Evolutionary conservation across 2,888 invertebrate species (phyloP).

Genomic region (Penaeus monodon): DNA sequence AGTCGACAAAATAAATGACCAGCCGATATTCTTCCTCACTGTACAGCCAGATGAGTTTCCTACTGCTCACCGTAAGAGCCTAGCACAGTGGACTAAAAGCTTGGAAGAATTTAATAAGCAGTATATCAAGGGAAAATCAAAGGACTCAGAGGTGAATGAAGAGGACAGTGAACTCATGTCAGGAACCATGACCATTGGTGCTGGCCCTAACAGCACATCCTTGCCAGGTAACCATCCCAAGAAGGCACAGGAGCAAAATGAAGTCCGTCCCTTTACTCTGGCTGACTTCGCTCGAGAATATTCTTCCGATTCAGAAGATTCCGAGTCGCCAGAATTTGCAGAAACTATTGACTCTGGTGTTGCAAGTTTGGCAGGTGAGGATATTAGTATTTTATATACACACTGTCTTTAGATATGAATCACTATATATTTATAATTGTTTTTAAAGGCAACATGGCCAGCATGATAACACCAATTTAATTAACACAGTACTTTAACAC

Average conservation of each 20-base stretch:
- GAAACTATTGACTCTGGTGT: constrained; percentile 67
- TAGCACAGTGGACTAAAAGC: constrained; percentile 59
- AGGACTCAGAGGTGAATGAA: constrained; percentile 10
- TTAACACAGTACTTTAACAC: no score
- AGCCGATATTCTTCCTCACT: constrained; percentile 75
- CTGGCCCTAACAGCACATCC: no score
- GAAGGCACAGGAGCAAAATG: constrained; percentile 30
- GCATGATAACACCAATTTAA: no score
- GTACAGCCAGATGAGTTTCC: constrained; percentile 74
- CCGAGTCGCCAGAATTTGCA: constrained; percentile 67
- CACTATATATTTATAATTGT: no score
- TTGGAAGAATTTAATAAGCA: constrained; percentile 62
- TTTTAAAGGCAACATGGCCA: no score
- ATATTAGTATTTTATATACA: not conserved
- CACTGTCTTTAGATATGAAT: not conserved
- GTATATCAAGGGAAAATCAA: constrained; percentile 57
- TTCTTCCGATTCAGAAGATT: constrained; percentile 66
- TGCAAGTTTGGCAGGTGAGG: constrained; percentile 59
- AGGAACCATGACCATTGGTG: constrained; percentile 26
- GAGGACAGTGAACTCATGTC: constrained; percentile 18
- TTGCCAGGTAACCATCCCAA: not conserved
- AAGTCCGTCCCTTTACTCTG: constrained; percentile 63
- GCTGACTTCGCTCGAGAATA: constrained; percentile 65
- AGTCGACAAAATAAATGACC: constrained; percentile 71
- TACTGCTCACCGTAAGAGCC: constrained; percentile 55